Evolutionary conservation across 2,797 vertebrate species (phyloP), one percentile per base, ranked within the genome.

Genomic region (Graptemys geographica): DNA sequence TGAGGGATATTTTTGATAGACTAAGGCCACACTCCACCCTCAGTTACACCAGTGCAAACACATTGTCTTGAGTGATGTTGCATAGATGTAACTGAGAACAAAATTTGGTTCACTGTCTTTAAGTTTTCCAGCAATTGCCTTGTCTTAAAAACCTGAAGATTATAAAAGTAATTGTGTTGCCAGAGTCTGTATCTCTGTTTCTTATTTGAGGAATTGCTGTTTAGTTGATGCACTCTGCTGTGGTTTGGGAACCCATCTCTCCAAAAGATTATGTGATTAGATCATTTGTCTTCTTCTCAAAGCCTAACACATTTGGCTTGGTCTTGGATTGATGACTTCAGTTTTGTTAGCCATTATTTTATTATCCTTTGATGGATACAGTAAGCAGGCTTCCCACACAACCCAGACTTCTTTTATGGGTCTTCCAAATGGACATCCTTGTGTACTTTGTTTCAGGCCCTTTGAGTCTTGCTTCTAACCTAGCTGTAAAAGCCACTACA

Each of bases 131-230:
- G 4, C 5, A 0, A 41, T n/a, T 81, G 57, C 65, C 47, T 94
- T 86, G 83, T 33, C 74, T 90, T 82, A 93, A 91, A 92, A 65
- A 94, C 41, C 31, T 72, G 76, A 51, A 52, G 94, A 65, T 41
- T 93, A 86, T 85, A 84, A 84, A 74, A 90, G 55, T 37, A 84
- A 93, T 87, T 92, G 85, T 92, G 90, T 94, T 93, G 95, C 88
- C 55, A 53, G 8, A 41, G 51, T 86, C 95, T 94, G 8, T 44
- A 51, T 87, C 95, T 94, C 92, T 49, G 56, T 92, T 94, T 56
- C 37, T 83, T 79, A 3, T 94, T 89, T 89, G 90, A 96, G 84
- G 84, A 57, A 44, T 92, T 90, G 41, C n/a, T 19, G 41, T 94
- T 94, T 94, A 90, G 82, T 33, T 55, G 25, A 15, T 89, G 90